Base-by-base conservation (phyloP, 2,888 invertebrate genomes). In the Caenorhabditis sp. region DNA sequence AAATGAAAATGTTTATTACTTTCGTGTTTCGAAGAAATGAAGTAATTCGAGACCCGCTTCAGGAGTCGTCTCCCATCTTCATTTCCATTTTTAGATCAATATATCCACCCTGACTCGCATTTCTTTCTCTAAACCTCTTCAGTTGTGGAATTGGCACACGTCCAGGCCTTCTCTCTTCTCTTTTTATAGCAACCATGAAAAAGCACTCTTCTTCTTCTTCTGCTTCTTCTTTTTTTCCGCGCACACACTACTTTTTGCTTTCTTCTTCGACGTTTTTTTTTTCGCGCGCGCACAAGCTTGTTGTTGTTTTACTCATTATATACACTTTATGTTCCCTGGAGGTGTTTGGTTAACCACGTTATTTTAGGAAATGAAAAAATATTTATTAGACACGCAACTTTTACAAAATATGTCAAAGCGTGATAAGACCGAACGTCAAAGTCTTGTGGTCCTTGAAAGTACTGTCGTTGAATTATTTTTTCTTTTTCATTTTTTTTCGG, bases 151-250 rank as follows among this genome's bases (percentile, higher is more conserved):
- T 55, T 58, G 55, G 61, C 67, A 58, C 64, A 58, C 43, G 55
- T 60, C 58, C 62, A 54, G 43, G 54, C 58, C 8, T 43, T 51
- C 51, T 31, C n/a, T n/a, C 27, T 58, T 26, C 59, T n/a, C 17
- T 59, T 21, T 49, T 36, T 63, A 27, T 54, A 31, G 24, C 57
- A 49, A 8, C 62, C 43, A 43, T 43, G 43, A 43, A 43, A 43
- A 43, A 43, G 43, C 43, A 43, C 61, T 59, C 58, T 27, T 37
- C 23, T 14, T n/a, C n/a, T n/a, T n/a, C n/a, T n/a, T n/a, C n/a
- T n/a, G n/a, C n/a, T n/a, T 53, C 21, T 58, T 50, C 54, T 23
- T 66, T 66, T 54, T 63, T 69, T 59, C 60, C 58, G 43, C 59
- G 14, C 19, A 61, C 58, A 61, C 59, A 23, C 26, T 50, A 14